Conservation (phyloP, 2,888 invertebrate species). For the Nomada ferruginata region DNA sequence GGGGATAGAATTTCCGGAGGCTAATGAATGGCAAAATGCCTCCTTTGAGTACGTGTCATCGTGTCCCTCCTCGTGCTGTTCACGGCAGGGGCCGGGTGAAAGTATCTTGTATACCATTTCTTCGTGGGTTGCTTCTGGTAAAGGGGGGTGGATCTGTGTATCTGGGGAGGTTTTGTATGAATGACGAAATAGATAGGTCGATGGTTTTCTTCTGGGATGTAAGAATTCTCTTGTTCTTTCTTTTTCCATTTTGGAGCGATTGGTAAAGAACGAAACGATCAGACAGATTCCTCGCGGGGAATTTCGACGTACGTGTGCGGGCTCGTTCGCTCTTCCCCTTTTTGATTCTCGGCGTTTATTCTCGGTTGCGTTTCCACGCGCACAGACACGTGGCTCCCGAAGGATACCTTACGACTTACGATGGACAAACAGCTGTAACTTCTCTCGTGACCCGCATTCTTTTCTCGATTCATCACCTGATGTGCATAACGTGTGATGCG, state of each 20-base stretch:
- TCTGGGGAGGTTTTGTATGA: no score
- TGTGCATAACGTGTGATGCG: neutral
- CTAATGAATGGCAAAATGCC: slow-evolving; percentile 37
- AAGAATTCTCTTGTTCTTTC: no score
- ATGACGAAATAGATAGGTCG: neutral
- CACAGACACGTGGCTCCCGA: slow-evolving; percentile 48
- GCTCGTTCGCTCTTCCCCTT: neutral
- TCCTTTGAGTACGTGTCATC: slow-evolving; percentile 7
- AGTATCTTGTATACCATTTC: neutral
- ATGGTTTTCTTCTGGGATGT: neutral
- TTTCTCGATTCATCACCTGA: slow-evolving; percentile 16
- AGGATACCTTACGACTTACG: slow-evolving; percentile 40
- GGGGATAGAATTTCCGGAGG: slow-evolving; percentile 21
- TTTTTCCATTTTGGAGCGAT: neutral
- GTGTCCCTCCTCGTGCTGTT: neutral
- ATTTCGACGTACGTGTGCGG: slow-evolving; percentile 19
- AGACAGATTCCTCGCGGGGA: neutral
- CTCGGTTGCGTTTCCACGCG: slow-evolving; percentile 22
- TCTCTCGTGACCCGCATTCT: slow-evolving; percentile 34
- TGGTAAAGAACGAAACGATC: neutral
- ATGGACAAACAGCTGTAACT: slow-evolving; percentile 26
- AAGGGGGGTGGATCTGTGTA: neutral
- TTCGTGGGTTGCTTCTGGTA: neutral
- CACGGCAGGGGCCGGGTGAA: neutral
- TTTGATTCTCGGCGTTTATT: slow-evolving; percentile 10